Evolutionary conservation across 1,140 invertebrate species (phyloP).

Genomic region (Drosophila parvula): DNA sequence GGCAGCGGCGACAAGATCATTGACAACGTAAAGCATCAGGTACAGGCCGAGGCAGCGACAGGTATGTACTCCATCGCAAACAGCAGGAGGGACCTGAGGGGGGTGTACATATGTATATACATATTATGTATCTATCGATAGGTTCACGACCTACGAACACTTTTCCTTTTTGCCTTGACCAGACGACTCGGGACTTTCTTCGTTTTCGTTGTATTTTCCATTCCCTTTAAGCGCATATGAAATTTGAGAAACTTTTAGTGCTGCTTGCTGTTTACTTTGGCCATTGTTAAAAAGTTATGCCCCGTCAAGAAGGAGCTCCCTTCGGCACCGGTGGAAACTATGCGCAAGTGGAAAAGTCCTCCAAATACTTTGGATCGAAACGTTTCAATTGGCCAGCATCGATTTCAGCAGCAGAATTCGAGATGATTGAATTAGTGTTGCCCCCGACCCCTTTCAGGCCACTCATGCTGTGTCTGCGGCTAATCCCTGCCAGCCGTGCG

Average conservation of each 20-base stretch:
- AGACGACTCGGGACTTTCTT: not conserved
- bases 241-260: conserved; percentile 32
- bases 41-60: conserved; percentile 79
- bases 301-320: not conserved
- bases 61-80: conserved; percentile 57
- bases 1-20: conserved; percentile 72
- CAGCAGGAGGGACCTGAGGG: not conserved
- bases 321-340: conserved; percentile 19
- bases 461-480: conserved; percentile 36
- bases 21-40: conserved; percentile 80
- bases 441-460: not conserved
- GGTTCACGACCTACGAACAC: conserved; percentile 10
- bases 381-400: conserved; percentile 12
- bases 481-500: conserved; percentile 45
- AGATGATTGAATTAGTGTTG: conserved; percentile 15
- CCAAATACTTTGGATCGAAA: conserved; percentile 2
- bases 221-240: conserved; percentile 7
- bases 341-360: conserved; percentile 32
- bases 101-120: not conserved
- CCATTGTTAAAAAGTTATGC: conserved; percentile 39
- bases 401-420: not conserved
- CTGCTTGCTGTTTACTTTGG: conserved; percentile 21
- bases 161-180: not conserved
- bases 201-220: not conserved
- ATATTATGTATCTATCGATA: not conserved